Evolutionary conservation across 2,888 invertebrate species (phyloP).

Genomic region (Eupithecia dodoneata): DNA sequence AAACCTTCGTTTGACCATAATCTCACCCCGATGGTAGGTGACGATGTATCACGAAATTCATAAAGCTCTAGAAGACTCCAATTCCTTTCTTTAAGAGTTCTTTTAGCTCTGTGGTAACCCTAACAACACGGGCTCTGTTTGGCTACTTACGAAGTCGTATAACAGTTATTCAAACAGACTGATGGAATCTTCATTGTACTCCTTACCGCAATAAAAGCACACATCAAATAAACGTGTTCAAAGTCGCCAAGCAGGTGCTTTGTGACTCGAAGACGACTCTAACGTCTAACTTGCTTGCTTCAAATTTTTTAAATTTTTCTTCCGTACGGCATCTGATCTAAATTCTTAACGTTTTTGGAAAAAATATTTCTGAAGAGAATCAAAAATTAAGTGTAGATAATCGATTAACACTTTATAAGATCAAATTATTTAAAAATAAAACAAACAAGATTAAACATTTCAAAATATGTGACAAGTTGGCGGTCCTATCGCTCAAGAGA

Average conservation of each 20-base stretch:
- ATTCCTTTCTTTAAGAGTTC: background rate
- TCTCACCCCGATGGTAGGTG: background rate
- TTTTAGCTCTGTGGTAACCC: constrained; percentile 8
- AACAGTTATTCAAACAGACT: constrained; percentile 29
- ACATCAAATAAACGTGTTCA: background rate
- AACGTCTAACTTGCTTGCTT: background rate
- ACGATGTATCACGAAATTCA: background rate
- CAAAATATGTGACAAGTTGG: no score
- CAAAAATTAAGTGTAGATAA: no score
- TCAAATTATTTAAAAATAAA: no score
- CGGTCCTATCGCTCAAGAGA: no score
- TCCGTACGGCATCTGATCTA: background rate
- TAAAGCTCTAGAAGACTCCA: background rate
- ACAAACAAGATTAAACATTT: no score
- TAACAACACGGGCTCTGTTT: constrained; percentile 11
- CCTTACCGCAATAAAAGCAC: constrained; percentile 9
- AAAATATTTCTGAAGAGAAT: background rate
- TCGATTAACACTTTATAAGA: no score
- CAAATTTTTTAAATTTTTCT: background rate
- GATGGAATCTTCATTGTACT: constrained; percentile 13
- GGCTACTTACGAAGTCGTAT: constrained; percentile 23
- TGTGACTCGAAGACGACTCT: background rate
- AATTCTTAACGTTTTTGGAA: background rate
- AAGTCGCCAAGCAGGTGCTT: background rate
- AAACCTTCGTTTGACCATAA: background rate